These are phyloP conservation scores for Stegophylla sp. DNA, from an alignment of 2,888 invertebrate species.

Conservation along the genomic window DNA sequence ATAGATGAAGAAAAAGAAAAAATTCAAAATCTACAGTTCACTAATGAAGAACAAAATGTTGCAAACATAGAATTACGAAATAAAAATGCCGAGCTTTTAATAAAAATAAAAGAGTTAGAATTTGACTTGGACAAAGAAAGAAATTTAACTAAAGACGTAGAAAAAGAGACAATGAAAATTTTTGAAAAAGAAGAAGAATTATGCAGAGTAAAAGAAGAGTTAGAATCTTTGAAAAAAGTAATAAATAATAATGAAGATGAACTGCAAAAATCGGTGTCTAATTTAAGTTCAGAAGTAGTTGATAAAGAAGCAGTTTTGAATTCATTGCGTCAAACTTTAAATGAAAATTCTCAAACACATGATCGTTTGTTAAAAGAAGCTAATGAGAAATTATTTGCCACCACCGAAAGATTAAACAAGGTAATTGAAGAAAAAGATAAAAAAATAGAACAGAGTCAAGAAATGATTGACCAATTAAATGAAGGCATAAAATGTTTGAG, in stretches of 20 bases:
- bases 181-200: slow-evolving; percentile 68
- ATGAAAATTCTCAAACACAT: slow-evolving; percentile 35
- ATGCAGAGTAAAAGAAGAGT: slow-evolving; percentile 74
- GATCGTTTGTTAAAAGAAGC: slow-evolving; percentile 41
- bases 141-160: slow-evolving; percentile 57
- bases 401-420: slow-evolving; percentile 39
- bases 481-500: slow-evolving; percentile 50
- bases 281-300: slow-evolving; percentile 54
- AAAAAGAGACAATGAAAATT: slow-evolving; percentile 60
- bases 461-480: slow-evolving; percentile 56
- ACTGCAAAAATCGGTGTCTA: slow-evolving; percentile 57
- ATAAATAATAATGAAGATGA: slow-evolving; percentile 61
- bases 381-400: slow-evolving; percentile 39
- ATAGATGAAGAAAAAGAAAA: slow-evolving; percentile 81
- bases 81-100: slow-evolving; percentile 63
- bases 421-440: slow-evolving; percentile 52
- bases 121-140: slow-evolving; percentile 43
- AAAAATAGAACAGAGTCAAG: slow-evolving; percentile 58
- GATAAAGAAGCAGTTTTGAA: slow-evolving; percentile 44
- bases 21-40: slow-evolving; percentile 88
- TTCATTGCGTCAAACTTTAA: slow-evolving; percentile 46
- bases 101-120: slow-evolving; percentile 47
- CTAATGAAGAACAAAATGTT: slow-evolving; percentile 89
- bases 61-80: slow-evolving; percentile 88
- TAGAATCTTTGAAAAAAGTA: slow-evolving; percentile 63